A percentile compares a stretch with the other conserved stretches of the same genome.
These are phyloP conservation scores for Triplophysa yarkandensis DNA, from an alignment of 2,797 vertebrate genomes.

Conservation along the genomic window DNA sequence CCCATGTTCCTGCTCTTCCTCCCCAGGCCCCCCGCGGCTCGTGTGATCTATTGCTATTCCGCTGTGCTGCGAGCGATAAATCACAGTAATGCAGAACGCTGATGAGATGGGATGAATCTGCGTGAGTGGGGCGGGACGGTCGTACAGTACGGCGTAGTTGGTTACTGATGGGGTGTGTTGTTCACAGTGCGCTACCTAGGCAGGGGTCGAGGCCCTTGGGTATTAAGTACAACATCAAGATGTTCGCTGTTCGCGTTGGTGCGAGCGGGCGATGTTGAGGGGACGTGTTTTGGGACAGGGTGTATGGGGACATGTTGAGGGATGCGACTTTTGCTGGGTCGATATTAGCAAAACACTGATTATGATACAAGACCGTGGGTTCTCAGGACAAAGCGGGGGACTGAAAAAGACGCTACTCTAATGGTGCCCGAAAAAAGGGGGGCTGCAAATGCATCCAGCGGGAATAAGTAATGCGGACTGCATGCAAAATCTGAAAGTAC, in stretches of 20 bases:
- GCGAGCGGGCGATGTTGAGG: constrained; percentile 65
- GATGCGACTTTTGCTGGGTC: constrained; percentile 51
- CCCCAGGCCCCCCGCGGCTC: constrained; percentile 72
- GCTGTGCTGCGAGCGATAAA: constrained; percentile 87
- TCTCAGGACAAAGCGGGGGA: constrained; percentile 58
- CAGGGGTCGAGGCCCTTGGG: constrained; percentile 72
- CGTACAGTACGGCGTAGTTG: constrained; percentile 63
- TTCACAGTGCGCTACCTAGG: constrained; percentile 72
- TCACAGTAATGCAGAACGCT: constrained; percentile 90
- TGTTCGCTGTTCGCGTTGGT: not conserved
- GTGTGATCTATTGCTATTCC: constrained; percentile 91
- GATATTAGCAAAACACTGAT: constrained; percentile 69
- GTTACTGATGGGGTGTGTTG: constrained; percentile 91
- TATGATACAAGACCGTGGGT: constrained; percentile 67
- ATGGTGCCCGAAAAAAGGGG: constrained; percentile 29
- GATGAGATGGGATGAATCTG: constrained; percentile 71
- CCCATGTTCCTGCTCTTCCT: constrained; percentile 73
- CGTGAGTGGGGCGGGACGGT: constrained; percentile 20
- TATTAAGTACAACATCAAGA: constrained; percentile 70
- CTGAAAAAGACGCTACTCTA: constrained; percentile 19
- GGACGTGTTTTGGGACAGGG: constrained; percentile 28
- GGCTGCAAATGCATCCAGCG: constrained; percentile 59
- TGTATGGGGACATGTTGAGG: constrained; percentile 61
- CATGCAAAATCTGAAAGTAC: constrained; percentile 69
- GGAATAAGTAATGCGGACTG: constrained; percentile 65